A percentile compares a stretch with the other conserved stretches of the same genome.
Conservation (phyloP, 1,140 invertebrate species). For the Lutraria rhynchaena region DNA sequence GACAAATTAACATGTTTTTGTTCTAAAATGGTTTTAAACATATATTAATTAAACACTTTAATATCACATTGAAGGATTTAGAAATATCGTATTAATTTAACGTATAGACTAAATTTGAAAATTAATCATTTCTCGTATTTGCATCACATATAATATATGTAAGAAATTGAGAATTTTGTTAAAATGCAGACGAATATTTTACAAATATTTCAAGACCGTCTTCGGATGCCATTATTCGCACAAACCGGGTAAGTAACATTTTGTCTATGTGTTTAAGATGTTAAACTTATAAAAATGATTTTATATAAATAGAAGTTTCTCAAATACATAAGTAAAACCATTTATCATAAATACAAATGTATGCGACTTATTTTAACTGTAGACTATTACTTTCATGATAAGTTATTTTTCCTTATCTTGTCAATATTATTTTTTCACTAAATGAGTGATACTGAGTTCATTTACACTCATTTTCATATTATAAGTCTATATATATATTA, state of each 20-base stretch:
- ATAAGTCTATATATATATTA: too few species aligned
- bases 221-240: not conserved
- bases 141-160: not conserved
- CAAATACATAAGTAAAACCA: too few species aligned
- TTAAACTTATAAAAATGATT: not conserved
- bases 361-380: too few species aligned
- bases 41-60: not conserved
- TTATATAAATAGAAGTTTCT: too few species aligned
- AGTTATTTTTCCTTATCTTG: too few species aligned
- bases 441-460: too few species aligned
- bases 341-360: too few species aligned
- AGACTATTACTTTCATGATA: too few species aligned
- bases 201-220: slow-evolving; percentile 31
- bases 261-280: not conserved
- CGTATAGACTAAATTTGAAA: too few species aligned
- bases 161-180: not conserved
- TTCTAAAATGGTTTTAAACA: not conserved
- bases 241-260: not conserved
- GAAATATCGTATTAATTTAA: not conserved
- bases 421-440: too few species aligned
- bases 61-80: not conserved
- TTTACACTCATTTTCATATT: too few species aligned
- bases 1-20: too few species aligned
- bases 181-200: slow-evolving; percentile 38
- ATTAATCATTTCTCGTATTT: not conserved